These are phyloP conservation scores for Xenopus borealis DNA, from an alignment of 2,113 vertebrate genomes.

Conservation along the genomic window DNA sequence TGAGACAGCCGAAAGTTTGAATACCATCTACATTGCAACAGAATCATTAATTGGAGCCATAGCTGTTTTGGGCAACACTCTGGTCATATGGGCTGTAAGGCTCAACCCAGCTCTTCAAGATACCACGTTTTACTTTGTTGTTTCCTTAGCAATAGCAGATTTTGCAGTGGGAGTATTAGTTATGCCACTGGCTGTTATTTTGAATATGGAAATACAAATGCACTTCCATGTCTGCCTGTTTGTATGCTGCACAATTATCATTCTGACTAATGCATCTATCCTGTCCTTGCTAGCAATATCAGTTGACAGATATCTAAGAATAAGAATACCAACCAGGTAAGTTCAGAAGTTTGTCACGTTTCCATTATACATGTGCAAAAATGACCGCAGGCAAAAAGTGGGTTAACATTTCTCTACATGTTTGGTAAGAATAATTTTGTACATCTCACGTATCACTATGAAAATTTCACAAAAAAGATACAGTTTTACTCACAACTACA, in stretches of 20 bases:
- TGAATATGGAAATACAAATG: slow-evolving; percentile 56
- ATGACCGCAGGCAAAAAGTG: no score
- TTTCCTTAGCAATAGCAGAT: slow-evolving; percentile 79
- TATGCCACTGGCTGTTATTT: slow-evolving; percentile 70
- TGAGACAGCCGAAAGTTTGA: neutral
- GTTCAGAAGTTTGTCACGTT: neutral
- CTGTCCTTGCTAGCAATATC: slow-evolving; percentile 78
- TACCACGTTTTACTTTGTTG: slow-evolving; percentile 73
- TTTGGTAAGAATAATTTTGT: no score
- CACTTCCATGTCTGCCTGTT: slow-evolving; percentile 71
- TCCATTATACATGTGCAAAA: no score
- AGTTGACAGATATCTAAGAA: slow-evolving; percentile 77
- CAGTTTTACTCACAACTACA: no score
- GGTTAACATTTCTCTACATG: no score
- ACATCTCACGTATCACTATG: no score
- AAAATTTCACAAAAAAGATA: no score
- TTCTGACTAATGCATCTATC: slow-evolving; percentile 73
- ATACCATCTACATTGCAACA: slow-evolving; percentile 56
- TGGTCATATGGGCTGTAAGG: slow-evolving; percentile 76
- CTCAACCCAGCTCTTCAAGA: slow-evolving; percentile 57
- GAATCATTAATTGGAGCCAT: slow-evolving; percentile 69
- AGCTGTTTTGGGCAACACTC: slow-evolving; percentile 71
- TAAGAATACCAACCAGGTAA: slow-evolving; percentile 70
- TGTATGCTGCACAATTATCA: slow-evolving; percentile 71
- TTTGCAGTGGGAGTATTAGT: slow-evolving; percentile 71